Conservation (phyloP, 1,140 invertebrate species). For the Diprion similis region DNA sequence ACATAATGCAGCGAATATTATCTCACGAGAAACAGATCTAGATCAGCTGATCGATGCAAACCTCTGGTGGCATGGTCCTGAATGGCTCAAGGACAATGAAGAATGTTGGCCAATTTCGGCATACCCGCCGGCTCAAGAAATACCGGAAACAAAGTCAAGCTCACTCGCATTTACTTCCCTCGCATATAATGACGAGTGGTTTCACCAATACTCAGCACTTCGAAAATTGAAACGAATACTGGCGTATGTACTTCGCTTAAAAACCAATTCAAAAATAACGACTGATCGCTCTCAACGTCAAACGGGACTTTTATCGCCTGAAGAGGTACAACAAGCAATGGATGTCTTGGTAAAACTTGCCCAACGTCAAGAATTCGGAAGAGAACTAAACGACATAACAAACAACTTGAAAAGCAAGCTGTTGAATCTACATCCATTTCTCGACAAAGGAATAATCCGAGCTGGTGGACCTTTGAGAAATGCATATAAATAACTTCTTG, state of each 20-base stretch:
- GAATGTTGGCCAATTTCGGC: background rate
- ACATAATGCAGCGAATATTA: constrained; percentile 38
- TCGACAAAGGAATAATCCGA: constrained; percentile 24
- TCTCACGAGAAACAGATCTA: constrained; percentile 29
- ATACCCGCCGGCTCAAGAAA: background rate
- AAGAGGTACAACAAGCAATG: background rate
- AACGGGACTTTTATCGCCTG: background rate
- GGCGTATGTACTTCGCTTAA: constrained; percentile 15
- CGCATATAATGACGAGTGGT: too few relatives aligned
- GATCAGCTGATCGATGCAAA: constrained; percentile 17
- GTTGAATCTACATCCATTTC: constrained; percentile 17
- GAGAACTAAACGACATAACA: background rate
- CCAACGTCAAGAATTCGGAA: background rate
- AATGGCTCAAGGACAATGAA: background rate
- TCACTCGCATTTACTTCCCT: background rate
- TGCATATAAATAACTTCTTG: too few relatives aligned
- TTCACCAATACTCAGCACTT: constrained; percentile 12
- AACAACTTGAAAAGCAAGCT: background rate
- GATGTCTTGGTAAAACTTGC: background rate
- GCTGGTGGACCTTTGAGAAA: constrained; percentile 30
- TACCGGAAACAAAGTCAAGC: background rate
- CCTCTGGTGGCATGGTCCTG: background rate
- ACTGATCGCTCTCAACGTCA: background rate
- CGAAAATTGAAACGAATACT: constrained; percentile 9
- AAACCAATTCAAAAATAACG: background rate